Evolutionary conservation across 2,888 invertebrate species (phyloP), one percentile per base, ranked within the genome.

Genomic region (Macrosoma leucophasiata): DNA sequence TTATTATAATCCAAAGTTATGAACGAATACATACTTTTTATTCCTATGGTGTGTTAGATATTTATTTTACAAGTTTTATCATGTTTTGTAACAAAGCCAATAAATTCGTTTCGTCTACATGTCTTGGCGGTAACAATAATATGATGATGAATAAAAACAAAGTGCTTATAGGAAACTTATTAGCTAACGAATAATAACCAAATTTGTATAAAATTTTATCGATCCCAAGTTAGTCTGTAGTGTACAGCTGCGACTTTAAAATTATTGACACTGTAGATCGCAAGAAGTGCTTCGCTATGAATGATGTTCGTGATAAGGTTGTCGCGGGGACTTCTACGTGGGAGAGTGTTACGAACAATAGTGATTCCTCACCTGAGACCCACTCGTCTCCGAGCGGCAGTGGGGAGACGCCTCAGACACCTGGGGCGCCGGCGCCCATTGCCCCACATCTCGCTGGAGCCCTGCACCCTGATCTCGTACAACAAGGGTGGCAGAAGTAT

Each of bases 401-500:
- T 33, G 77, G 73, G 3, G 82, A 82, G 33, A 74, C 77, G 0
- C 88, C 88, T 2, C 86, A 87, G 44, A 88, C 87, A 5, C 88
- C 88, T 6, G 88, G 88, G 31, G 79, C 85, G 22, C 88, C 88
- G n/a, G 87, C 73, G 23, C 84, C 77, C 2, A 58, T 82, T 13
- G 79, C 82, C 3, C 77, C 76, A 14, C 81, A 82, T 46, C 67
- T 81, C 20, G 77, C 79, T 21, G 77, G 79, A 3, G 85, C 84
- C 20, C 56, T 84, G 32, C 85, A 84, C 43, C 84, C 85, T 21
- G 85, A 85, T 52, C 62, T 85, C 15, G 50, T 88, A 4, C 93
- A 94, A 62, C 95, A 95, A 63, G 98, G 97, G 3, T 98, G 98
- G 98, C 89, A 96, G 41, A 96, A 95, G 58, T 97, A 94, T 72